phyloP scores from a whole-genome alignment of 2,113 vertebrate species.

The Craseonycteris thonglongyai region DNA sequence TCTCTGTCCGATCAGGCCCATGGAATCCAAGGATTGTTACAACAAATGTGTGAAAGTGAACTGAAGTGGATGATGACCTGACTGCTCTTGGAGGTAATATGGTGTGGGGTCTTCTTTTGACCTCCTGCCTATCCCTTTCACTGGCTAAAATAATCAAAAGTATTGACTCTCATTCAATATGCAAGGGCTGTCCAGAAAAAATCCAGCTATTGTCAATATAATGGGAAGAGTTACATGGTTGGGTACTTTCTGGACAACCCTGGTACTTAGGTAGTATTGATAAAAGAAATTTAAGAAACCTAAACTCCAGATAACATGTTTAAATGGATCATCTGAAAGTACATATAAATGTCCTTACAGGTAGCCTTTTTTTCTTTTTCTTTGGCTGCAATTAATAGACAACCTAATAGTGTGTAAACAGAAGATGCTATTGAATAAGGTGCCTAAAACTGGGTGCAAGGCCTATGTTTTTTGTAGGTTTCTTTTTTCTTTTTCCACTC shows the following conservation, averaged over 20 bases:
- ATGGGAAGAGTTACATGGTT: too few relatives aligned
- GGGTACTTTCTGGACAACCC: too few relatives aligned
- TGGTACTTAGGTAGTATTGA: not conserved
- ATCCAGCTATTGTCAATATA: too few relatives aligned
- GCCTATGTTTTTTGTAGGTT: not conserved
- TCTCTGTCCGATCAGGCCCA: not conserved
- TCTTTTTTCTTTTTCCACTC: not conserved
- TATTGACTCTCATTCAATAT: not conserved
- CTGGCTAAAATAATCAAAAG: not conserved
- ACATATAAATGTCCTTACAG: not conserved
- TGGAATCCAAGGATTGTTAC: not conserved
- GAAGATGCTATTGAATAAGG: not conserved
- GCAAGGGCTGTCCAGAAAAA: too few relatives aligned
- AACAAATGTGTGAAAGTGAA: not conserved
- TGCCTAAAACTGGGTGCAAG: not conserved
- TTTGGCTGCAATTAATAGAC: not conserved
- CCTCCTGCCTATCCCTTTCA: not conserved
- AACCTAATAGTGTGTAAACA: not conserved
- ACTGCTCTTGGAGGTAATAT: not conserved
- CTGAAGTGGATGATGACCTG: not conserved
- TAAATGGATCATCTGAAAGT: not conserved
- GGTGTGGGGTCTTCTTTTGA: not conserved
- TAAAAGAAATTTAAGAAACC: not conserved
- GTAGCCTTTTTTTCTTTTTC: not conserved
- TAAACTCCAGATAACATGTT: not conserved